Percentiles rank a stretch among this genome's conserved stretches.
phyloP scores from a whole-genome alignment of 2,797 vertebrate species.

The Lemur catta region DNA sequence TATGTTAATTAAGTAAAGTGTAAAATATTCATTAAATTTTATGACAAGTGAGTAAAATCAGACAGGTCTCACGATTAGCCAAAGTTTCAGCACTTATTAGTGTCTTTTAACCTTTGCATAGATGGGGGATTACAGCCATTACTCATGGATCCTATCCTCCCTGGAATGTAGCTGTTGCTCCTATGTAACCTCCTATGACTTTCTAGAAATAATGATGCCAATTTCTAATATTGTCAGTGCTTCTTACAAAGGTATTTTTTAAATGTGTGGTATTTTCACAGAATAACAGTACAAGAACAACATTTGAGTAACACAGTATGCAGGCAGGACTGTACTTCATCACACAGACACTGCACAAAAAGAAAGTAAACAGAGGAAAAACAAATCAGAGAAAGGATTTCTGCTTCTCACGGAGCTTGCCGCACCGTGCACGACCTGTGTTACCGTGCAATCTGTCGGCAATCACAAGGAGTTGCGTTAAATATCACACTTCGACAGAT shows the following conservation, averaged over 20 bases:
- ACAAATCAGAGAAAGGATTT: neutral
- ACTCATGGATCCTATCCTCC: neutral
- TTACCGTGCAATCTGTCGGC: neutral
- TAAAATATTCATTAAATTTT: constrained; percentile 58
- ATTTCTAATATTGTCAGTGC: neutral
- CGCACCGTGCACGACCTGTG: neutral
- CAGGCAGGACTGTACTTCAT: neutral
- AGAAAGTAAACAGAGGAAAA: neutral
- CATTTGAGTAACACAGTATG: neutral
- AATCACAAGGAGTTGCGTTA: neutral
- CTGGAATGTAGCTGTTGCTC: neutral
- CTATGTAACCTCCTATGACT: neutral
- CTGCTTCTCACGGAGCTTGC: neutral
- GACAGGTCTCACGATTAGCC: constrained; percentile 8
- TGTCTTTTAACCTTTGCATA: neutral
- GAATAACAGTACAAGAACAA: neutral
- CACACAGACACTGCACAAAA: neutral
- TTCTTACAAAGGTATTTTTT: constrained; percentile 18
- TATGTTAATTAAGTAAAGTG: constrained; percentile 59
- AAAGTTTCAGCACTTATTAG: neutral
- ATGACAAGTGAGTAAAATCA: constrained; percentile 41
- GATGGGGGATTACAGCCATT: neutral
- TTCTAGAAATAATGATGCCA: constrained; percentile 41
- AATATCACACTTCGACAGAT: neutral
- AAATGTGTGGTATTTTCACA: constrained; percentile 32